Conservation (phyloP, 2,888 invertebrate species). For the Prostheceraeus crozeri region DNA sequence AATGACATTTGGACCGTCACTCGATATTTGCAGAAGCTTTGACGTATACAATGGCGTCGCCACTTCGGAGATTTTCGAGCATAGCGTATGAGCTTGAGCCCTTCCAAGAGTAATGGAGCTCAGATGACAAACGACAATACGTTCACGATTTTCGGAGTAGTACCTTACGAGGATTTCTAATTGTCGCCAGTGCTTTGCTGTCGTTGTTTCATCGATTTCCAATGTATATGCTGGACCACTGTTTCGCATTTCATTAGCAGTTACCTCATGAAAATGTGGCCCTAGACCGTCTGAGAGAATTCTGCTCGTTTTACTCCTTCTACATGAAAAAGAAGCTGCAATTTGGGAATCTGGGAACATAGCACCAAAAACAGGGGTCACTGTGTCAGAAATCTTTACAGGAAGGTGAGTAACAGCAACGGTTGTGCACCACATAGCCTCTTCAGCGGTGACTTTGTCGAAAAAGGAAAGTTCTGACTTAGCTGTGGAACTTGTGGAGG, state of each 20-base stretch:
- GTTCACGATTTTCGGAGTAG: constrained; percentile 1
- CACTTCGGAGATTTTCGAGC: background rate
- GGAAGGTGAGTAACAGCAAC: constrained; percentile 5
- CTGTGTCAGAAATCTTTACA: constrained; percentile 6
- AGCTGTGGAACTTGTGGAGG: no score
- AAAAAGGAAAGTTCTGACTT: constrained; percentile 5
- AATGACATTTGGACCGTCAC: constrained; percentile 13
- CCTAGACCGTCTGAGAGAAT: constrained; percentile 17
- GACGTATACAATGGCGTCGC: background rate
- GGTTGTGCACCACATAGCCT: constrained; percentile 12
- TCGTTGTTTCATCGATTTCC: constrained; percentile 21
- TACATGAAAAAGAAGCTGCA: constrained; percentile 6
- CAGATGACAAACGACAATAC: background rate
- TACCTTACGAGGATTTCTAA: constrained; percentile 10
- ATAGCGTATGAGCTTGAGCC: constrained; percentile 7
- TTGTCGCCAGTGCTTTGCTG: constrained; percentile 22
- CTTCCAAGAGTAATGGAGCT: constrained; percentile 13
- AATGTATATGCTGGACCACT: background rate
- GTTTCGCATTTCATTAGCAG: constrained; percentile 13
- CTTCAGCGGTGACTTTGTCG: background rate
- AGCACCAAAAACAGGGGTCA: background rate
- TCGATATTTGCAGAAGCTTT: constrained; percentile 17
- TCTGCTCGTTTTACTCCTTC: constrained; percentile 1
- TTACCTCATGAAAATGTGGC: background rate
- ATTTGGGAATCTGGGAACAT: constrained; percentile 17